Base-by-base conservation (phyloP, 2,113 vertebrate species). In the Ceyx melanurus region DNA sequence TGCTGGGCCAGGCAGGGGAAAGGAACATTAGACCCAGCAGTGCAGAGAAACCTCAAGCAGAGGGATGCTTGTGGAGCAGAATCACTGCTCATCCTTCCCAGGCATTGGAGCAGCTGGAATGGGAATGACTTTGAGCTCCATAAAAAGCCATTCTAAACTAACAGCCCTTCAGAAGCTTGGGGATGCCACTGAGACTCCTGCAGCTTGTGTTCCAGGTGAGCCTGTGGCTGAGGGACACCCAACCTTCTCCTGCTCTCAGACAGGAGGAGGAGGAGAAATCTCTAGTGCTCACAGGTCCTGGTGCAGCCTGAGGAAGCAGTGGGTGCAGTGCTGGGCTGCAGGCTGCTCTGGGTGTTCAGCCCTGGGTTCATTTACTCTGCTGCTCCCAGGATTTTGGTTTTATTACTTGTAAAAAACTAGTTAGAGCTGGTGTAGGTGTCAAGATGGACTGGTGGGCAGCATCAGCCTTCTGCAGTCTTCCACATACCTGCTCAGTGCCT, bases 201-300 rank as follows among this genome's bases (percentile, higher is more conserved):
- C 80, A 37, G 64, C 48, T 56, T 42, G 10, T 10, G 23, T 29
- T 23, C 1, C 0, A 13, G 57, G 31, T 37, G 9, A 53, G 76
- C 2, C 37, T 37, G 1, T 4, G 19, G 65, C 75, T 10, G 60
- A 40, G 75, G 71, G 65, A 40, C 46, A 53, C 18, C 70, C 2
- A 5, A 6, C 40, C 76, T 51, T 18, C 57, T 50, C 29, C 48
- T 3, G 26, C 37, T 37, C 37, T 23, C 0, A 5, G 46, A 1
- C 19, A 5, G 82, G 57, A 10, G 0, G 4, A 9, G 0, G 23
- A 42, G 70, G 31, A 37, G 90, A 31, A 54, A 8, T 9, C 2
- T 2, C 3, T 5, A 2, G 5, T 3, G 0, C 15, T 65, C 31
- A 3, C 15, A 20, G 54, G 2, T 13, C 51, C 35, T 0, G 1